Conservation (phyloP, 1,140 invertebrate genomes). For the Drosophila mauritiana region DNA sequence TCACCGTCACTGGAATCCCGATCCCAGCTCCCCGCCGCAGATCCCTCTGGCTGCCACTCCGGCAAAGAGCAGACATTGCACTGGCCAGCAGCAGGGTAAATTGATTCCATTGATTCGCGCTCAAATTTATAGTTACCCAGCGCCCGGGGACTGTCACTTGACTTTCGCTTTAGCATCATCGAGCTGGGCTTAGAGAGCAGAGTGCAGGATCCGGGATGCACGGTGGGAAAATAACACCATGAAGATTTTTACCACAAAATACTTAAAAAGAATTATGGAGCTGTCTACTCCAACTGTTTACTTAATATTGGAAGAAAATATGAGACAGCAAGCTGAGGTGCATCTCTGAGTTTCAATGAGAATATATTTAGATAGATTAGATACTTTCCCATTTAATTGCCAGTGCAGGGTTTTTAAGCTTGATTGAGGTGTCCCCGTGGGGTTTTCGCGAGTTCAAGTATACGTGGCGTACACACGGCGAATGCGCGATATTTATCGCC, state of each 20-base stretch:
- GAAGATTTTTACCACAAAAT: not conserved
- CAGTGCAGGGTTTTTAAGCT: slow-evolving; percentile 3
- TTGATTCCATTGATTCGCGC: slow-evolving; percentile 64
- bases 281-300: too few relatives aligned
- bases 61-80: slow-evolving; percentile 9
- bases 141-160: slow-evolving; percentile 31
- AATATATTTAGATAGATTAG: too few relatives aligned
- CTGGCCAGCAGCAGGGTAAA: slow-evolving; percentile 29
- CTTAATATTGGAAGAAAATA: too few relatives aligned
- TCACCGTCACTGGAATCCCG: slow-evolving; percentile 3
- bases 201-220: not conserved
- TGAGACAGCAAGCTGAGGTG: too few relatives aligned
- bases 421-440: not conserved
- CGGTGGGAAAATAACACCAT: not conserved
- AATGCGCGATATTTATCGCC: slow-evolving; percentile 12
- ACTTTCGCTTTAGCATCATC: slow-evolving; percentile 19
- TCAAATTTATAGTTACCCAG: slow-evolving; percentile 49
- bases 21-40: not conserved
- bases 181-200: not conserved
- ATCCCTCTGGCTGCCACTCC: not conserved
- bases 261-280: not conserved
- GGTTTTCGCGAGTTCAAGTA: not conserved
- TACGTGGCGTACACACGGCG: not conserved
- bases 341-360: too few relatives aligned
- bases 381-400: not conserved